Evolutionary conservation across 2,888 invertebrate genomes (phyloP).

Genomic region (Lycocerus yunnanus): DNA sequence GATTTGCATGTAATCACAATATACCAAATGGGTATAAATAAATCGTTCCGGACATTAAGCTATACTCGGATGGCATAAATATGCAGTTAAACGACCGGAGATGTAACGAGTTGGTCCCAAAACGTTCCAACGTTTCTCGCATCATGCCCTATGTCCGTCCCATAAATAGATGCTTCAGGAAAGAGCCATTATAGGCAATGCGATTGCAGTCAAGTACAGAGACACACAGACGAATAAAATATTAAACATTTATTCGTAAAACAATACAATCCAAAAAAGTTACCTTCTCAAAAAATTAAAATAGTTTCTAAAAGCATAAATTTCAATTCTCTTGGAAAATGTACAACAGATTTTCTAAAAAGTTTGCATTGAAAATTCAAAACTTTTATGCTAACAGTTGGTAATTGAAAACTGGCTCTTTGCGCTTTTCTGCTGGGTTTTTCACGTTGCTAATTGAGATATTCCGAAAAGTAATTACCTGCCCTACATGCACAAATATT

Average conservation of each 20-base stretch:
- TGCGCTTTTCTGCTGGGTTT: background rate
- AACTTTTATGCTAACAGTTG: background rate
- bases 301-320: background rate
- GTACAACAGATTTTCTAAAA: background rate
- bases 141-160: constrained; percentile 15
- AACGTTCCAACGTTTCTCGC: constrained; percentile 16
- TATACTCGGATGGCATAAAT: constrained; percentile 27
- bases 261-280: background rate
- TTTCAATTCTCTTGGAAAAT: background rate
- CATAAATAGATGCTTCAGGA: constrained; percentile 11
- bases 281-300: background rate
- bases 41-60: constrained; percentile 27
- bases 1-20: constrained; percentile 12
- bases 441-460: background rate
- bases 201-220: background rate
- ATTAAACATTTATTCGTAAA: background rate
- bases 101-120: constrained; percentile 26
- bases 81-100: constrained; percentile 28
- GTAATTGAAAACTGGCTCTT: background rate
- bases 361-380: background rate
- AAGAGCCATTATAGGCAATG: constrained; percentile 6
- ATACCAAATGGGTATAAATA: constrained; percentile 20
- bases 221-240: background rate
- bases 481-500: too few species aligned
- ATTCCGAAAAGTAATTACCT: background rate